phyloP scores from a whole-genome alignment of 2,797 vertebrate species.

The Bradypodion pumilum region DNA sequence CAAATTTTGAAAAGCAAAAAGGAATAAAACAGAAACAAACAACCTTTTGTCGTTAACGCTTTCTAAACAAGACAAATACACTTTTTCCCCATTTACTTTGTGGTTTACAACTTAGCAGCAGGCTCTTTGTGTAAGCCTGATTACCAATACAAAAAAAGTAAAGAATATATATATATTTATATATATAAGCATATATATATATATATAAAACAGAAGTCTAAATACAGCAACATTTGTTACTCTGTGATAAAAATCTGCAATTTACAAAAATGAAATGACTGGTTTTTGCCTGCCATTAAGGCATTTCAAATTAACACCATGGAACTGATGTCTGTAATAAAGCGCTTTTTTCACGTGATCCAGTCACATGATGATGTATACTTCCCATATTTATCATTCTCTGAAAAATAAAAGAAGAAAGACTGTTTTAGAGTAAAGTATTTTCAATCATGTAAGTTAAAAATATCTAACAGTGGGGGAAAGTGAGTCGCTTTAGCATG shows the following conservation, averaged over 20 bases:
- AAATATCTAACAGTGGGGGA: neutral
- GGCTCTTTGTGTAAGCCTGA: conserved; percentile 83
- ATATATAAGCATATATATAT: conserved; percentile 62
- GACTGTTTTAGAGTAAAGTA: conserved; percentile 55
- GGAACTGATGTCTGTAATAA: conserved; percentile 97
- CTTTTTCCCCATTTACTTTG: conserved; percentile 78
- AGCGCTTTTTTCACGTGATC: conserved; percentile 88
- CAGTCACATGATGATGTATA: conserved; percentile 88
- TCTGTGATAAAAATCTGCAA: conserved; percentile 90
- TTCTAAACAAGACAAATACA: conserved; percentile 77
- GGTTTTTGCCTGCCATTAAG: conserved; percentile 93
- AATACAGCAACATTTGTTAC: conserved; percentile 87
- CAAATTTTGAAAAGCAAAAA: conserved; percentile 75
- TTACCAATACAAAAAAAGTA: conserved; percentile 86
- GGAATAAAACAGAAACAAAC: conserved; percentile 64
- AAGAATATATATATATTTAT: conserved; percentile 81
- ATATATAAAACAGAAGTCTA: conserved; percentile 81
- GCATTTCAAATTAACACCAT: conserved; percentile 96
- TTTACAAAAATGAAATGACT: conserved; percentile 91
- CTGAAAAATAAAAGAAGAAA: conserved; percentile 80
- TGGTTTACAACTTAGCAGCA: conserved; percentile 83
- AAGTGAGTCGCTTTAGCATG: neutral
- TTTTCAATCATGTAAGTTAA: neutral
- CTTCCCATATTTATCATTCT: conserved; percentile 85
- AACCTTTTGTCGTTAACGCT: conserved; percentile 77